Evolutionary conservation across 2,888 invertebrate species (phyloP), one percentile per base, ranked within the genome.

Genomic region (Dasypolia templi): DNA sequence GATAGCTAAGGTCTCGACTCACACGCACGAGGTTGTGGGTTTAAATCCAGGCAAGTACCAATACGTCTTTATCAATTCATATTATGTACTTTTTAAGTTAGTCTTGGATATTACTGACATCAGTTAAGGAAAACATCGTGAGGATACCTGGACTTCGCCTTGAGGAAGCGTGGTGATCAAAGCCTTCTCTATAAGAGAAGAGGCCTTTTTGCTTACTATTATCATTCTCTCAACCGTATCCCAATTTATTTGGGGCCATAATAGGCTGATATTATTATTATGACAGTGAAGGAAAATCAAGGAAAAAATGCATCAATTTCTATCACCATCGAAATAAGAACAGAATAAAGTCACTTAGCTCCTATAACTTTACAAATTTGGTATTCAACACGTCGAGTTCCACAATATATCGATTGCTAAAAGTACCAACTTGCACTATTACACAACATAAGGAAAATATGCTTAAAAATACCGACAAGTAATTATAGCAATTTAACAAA

Each of bases 391-490:
- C 11, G 32, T 49, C n/a, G 7, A 29, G n/a, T n/a, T n/a, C n/a
- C n/a, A n/a, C 17, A 44, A 49, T 49, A 26, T 7, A 42, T 49
- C n/a, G 7, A 29, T 26, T 0, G 42, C 26, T 29, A n/a, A 49
- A 58, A 49, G 46, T 53, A n/a, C 29, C 17, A 19, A 46, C 19
- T 11, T 39, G 51, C n/a, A 55, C 11, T 39, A 68, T 84, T 75
- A 56, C 71, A 39, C 58, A 76, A 76, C 44, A 44, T 32, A 29
- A 76, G 77, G 71, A 82, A 82, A 81, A 29, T 26, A 35, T 49
- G 12, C 22, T 44, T 44, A 39, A 69, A 81, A 75, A 76, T 66
- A 72, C 68, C 49, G 11, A 55, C 49, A 35, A 29, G 49, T 66
- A 62, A 55, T 61, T 49, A 42, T 49, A 55, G 51, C 19, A 29